Base-by-base conservation (phyloP, 2,797 vertebrate genomes). In the Aplochiton taeniatus region DNA sequence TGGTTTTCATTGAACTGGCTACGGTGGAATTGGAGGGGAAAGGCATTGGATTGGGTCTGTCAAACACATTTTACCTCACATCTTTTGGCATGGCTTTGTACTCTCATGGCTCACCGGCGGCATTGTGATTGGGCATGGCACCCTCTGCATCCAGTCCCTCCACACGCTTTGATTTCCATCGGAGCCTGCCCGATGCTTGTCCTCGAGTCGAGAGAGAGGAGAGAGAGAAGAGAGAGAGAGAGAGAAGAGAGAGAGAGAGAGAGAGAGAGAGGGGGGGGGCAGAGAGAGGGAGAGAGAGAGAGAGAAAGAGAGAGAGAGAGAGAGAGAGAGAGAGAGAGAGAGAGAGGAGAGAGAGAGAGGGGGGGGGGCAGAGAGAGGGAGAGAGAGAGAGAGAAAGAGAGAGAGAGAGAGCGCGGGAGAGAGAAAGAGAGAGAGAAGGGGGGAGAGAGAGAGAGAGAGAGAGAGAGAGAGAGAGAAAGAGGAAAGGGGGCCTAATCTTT, bases 1-100 rank as follows among this genome's bases (percentile, higher is more conserved):
- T 66, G 58, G 60, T 46, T 63, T 62, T 56, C 56, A 60, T 48
- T 10, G 46, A 68, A 66, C 68, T 74, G 71, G 67, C 69, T 77
- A 58, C 77, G 79, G 61, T 80, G 73, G 82, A 84, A 85, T 69
- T 67, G 65, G 63, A 76, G 66, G 13, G 70, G 74, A 78, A 67
- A 59, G 58, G 41, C 53, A 70, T 19, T 75, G 66, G 58, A 69
- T 79, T 71, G 0, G 59, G 74, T 63, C 68, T 68, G 77, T 66
- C 62, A 75, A 77, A 73, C 74, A 52, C 76, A 76, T 86, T 77
- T 78, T 77, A 78, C 79, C 67, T 78, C 76, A 75, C 83, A 82
- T 83, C 70, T 61, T 81, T 68, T 70, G 66, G 88, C 89, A 88
- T 90, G 86, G 86, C 82, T 87, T 83, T 82, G 75, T 85, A 8